These are phyloP conservation scores for Campoletis raptor DNA, from an alignment of 2,888 invertebrate genomes.

Conservation along the genomic window DNA sequence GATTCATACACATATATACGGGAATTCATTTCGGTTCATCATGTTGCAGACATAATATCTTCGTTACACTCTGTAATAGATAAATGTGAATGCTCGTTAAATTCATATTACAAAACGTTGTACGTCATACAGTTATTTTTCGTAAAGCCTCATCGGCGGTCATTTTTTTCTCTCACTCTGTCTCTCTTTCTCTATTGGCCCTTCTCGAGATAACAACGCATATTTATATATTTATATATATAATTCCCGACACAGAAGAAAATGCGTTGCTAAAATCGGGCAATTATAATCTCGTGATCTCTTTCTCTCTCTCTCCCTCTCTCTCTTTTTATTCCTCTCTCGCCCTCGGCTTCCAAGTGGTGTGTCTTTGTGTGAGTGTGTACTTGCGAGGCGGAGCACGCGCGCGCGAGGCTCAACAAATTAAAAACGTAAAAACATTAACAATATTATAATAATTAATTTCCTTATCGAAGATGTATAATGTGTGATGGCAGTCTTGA, in stretches of 20 bases:
- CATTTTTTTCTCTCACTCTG: constrained; percentile 18
- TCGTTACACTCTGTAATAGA: constrained; percentile 51
- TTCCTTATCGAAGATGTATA: constrained; percentile 81
- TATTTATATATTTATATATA: constrained; percentile 24
- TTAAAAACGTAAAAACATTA: constrained; percentile 84
- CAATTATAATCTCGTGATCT: constrained; percentile 22
- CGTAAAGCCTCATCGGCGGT: constrained; percentile 62
- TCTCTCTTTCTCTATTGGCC: background rate
- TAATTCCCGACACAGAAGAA: constrained; percentile 24
- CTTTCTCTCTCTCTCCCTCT: constrained; percentile 46
- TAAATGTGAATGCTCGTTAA: constrained; percentile 56
- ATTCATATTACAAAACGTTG: constrained; percentile 67
- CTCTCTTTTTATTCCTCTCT: constrained; percentile 15
- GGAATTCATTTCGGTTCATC: constrained; percentile 36
- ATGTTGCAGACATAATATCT: constrained; percentile 51
- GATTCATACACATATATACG: background rate
- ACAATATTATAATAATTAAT: constrained; percentile 79
- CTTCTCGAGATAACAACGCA: constrained; percentile 27
- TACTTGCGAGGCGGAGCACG: constrained; percentile 46
- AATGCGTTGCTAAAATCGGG: constrained; percentile 36
- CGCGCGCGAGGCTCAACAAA: constrained; percentile 82
- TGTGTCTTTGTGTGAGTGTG: constrained; percentile 40
- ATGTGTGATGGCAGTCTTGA: constrained; percentile 83
- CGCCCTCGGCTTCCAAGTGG: constrained; percentile 59
- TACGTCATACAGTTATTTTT: constrained; percentile 62